Evolutionary conservation across 2,797 vertebrate genomes (phyloP).

Genomic region (Diglossa cyanea): DNA sequence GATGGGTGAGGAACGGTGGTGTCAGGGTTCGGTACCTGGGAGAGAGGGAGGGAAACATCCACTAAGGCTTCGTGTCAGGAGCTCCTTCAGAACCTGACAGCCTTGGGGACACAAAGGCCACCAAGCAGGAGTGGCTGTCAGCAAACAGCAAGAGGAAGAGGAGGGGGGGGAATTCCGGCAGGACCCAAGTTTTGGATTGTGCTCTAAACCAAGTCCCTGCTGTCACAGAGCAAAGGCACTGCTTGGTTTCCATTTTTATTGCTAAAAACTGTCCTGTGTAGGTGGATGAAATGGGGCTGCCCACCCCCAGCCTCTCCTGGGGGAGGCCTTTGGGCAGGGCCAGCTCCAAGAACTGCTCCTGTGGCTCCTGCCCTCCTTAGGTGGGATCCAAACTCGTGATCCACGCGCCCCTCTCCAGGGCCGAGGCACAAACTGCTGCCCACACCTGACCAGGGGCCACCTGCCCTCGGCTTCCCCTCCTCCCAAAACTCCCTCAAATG

Average conservation of each 20-base stretch:
- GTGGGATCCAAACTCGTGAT: rapidly evolving
- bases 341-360: rapidly evolving
- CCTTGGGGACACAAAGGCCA: rapidly evolving
- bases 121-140: rapidly evolving
- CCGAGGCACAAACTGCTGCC: not conserved
- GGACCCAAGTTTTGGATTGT: not conserved
- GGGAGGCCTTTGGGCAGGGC: not conserved
- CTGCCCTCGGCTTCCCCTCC: not conserved
- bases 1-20: not conserved
- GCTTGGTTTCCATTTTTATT: not conserved
- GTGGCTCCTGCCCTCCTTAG: rapidly evolving
- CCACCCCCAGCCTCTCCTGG: not conserved
- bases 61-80: not conserved
- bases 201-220: not conserved
- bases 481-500: not conserved
- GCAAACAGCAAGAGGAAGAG: not conserved
- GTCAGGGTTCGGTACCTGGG: not conserved
- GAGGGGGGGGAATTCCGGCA: not conserved
- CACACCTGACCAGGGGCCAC: rapidly evolving
- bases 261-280: not conserved
- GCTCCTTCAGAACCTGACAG: not conserved
- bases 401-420: rapidly evolving
- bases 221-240: not conserved
- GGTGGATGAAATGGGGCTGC: not conserved
- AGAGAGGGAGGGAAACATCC: not conserved